phyloP scores from a whole-genome alignment of 2,113 vertebrate genomes.

The Aleadryas rufinucha region DNA sequence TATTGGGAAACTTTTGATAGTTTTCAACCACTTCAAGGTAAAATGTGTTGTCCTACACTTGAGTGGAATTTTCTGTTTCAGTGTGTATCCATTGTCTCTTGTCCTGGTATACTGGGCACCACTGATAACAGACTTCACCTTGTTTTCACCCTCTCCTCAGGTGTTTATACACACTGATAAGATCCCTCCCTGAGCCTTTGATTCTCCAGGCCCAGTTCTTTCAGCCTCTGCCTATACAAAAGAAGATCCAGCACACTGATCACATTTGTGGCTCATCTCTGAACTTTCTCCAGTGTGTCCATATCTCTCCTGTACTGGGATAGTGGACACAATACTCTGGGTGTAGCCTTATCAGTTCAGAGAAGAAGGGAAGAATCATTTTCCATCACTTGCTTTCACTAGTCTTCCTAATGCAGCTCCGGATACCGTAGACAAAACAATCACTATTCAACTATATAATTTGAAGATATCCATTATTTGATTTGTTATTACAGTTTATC shows the following conservation, averaged over 20 bases:
- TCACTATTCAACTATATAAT: neutral
- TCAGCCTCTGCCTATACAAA: neutral
- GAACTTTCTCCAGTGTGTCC: neutral
- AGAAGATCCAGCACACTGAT: neutral
- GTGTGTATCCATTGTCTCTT: neutral
- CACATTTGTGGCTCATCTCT: rapidly evolving
- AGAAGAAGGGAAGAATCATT: neutral
- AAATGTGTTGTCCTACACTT: neutral
- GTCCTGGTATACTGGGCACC: neutral
- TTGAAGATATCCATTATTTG: neutral
- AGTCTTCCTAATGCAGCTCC: neutral
- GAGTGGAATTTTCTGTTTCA: neutral
- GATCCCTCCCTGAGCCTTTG: neutral
- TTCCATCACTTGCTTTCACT: neutral
- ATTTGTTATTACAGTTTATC: neutral
- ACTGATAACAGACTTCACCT: neutral
- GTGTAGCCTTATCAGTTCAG: neutral
- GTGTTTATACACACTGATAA: neutral
- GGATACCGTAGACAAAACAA: neutral
- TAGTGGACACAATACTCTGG: neutral
- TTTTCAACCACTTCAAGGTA: neutral
- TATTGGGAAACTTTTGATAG: neutral
- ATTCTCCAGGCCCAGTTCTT: neutral
- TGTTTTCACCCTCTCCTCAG: neutral
- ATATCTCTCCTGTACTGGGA: neutral